These are phyloP conservation scores for Engystomops pustulosus DNA, from an alignment of 2,113 vertebrate species.

Conservation along the genomic window DNA sequence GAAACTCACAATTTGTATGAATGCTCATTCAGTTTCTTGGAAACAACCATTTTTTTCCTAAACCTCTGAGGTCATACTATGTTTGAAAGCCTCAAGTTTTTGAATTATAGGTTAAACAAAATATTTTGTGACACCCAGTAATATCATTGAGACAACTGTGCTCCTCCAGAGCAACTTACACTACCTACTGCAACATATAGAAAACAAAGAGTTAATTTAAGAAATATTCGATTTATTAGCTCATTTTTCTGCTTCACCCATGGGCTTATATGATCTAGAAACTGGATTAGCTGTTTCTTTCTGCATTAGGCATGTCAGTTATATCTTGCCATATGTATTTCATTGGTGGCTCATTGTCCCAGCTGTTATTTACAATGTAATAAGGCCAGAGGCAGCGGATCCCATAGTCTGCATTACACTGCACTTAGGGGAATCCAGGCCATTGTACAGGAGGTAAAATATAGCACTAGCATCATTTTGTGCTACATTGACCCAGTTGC, in stretches of 20 bases:
- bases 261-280: background rate
- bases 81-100: too few species aligned
- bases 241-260: background rate
- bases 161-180: too few species aligned
- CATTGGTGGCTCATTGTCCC: background rate
- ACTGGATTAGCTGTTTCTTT: background rate
- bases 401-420: background rate
- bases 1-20: too few species aligned
- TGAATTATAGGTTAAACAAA: too few species aligned
- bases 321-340: background rate
- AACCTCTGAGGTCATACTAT: too few species aligned
- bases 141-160: background rate
- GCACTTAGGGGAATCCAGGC: background rate
- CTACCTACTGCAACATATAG: background rate
- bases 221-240: background rate
- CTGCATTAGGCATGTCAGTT: background rate
- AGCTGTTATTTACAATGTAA: background rate
- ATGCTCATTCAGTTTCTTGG: too few species aligned
- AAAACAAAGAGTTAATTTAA: background rate
- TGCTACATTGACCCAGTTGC: constrained; percentile 12
- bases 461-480: background rate
- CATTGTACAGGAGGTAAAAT: constrained; percentile 7
- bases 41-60: too few species aligned
- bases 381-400: background rate
- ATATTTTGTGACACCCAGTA: too few species aligned